These are phyloP conservation scores for Xanthorhoe designata DNA, from an alignment of 2,888 invertebrate genomes.

Conservation along the genomic window DNA sequence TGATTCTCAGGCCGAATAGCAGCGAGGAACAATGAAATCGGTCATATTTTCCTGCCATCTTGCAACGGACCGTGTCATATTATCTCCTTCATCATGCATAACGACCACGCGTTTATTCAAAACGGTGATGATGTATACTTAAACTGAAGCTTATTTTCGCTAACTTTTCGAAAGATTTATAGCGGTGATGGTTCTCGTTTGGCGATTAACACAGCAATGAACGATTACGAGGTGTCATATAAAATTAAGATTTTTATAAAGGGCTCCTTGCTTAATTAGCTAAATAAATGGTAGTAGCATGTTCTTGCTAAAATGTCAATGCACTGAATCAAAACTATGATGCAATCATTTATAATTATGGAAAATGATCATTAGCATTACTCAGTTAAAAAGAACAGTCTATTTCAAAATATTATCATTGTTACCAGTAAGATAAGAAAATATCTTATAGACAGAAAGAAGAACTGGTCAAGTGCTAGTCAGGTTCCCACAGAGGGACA, in stretches of 20 bases:
- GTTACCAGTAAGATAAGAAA: no score
- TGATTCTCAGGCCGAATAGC: constrained; percentile 81
- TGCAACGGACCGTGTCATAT: constrained; percentile 78
- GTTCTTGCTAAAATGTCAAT: not conserved
- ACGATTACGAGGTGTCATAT: constrained; percentile 38
- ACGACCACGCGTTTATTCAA: constrained; percentile 76
- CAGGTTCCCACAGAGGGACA: no score
- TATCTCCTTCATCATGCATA: constrained; percentile 80
- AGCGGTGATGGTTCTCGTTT: constrained; percentile 32
- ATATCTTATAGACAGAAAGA: no score
- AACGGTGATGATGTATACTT: constrained; percentile 74
- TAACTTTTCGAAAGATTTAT: constrained; percentile 70
- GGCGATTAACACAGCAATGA: constrained; percentile 44
- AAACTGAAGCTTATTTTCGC: constrained; percentile 75
- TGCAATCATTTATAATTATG: no score
- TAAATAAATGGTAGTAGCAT: constrained; percentile 32
- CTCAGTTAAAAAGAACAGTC: not conserved
- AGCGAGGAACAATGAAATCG: constrained; percentile 83
- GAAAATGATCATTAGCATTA: not conserved
- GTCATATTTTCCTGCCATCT: constrained; percentile 82
- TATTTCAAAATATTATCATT: no score
- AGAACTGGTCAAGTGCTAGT: no score
- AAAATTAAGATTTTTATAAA: constrained; percentile 36
- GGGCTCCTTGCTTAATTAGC: constrained; percentile 37
- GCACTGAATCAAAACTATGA: not conserved